Evolutionary conservation across 92 coral and sea anemone genomes (phyloP).

Genomic region (Bergia sp.): DNA sequence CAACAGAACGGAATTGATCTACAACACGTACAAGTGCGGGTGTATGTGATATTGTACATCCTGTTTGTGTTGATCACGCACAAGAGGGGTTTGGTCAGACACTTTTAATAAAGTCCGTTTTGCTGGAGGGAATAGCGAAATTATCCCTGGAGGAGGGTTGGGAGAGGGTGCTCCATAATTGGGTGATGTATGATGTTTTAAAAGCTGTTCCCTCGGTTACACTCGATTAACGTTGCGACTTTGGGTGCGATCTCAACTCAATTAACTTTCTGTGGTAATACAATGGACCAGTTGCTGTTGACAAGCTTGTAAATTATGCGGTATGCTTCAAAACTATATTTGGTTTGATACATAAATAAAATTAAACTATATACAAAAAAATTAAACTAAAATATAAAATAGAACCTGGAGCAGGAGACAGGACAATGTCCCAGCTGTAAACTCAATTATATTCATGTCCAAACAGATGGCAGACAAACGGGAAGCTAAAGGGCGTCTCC

Average conservation of each 20-base stretch:
- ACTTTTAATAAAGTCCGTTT: neutral
- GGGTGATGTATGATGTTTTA: too few species aligned
- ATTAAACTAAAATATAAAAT: too few species aligned
- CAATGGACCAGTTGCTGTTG: too few species aligned
- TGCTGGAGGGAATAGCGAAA: neutral
- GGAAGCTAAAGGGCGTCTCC: neutral
- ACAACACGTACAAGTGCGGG: neutral
- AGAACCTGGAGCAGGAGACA: too few species aligned
- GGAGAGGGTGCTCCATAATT: too few species aligned
- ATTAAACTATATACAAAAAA: too few species aligned
- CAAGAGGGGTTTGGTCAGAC: neutral
- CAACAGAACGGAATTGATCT: too few species aligned
- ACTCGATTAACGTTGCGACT: too few species aligned
- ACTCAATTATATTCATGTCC: neutral
- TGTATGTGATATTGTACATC: neutral
- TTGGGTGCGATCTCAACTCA: neutral
- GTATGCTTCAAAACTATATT: neutral
- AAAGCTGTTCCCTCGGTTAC: too few species aligned
- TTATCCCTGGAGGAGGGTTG: too few species aligned
- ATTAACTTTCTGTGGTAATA: neutral
- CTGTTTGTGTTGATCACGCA: neutral
- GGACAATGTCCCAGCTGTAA: too few species aligned
- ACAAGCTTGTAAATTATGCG: neutral
- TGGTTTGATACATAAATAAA: neutral
- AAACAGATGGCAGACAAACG: neutral